phyloP scores from a whole-genome alignment of 2,113 vertebrate genomes.

The Tychaedon coryphoeus region DNA sequence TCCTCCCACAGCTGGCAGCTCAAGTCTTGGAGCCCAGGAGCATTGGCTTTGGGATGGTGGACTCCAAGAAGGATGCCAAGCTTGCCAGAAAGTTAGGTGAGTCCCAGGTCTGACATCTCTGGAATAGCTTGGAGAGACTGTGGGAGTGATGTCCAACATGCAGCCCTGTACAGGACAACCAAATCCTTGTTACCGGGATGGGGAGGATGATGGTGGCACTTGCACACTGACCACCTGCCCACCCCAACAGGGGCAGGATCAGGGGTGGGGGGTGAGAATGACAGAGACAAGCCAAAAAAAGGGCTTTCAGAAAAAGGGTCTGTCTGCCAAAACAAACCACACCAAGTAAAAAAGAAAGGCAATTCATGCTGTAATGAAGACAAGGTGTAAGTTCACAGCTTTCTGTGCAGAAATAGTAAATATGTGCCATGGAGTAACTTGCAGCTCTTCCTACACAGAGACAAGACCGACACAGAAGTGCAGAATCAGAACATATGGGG shows the following conservation, averaged over 20 bases:
- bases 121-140: background rate
- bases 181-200: background rate
- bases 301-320: background rate
- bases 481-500: background rate
- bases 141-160: background rate
- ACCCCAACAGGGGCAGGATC: background rate
- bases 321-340: background rate
- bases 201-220: background rate
- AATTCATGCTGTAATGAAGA: background rate
- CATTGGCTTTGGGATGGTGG: slow-evolving; percentile 90
- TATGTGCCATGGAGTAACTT: background rate
- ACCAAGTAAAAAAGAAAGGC: background rate
- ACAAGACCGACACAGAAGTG: fast-evolving
- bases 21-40: slow-evolving; percentile 90
- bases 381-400: background rate
- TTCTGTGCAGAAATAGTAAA: background rate
- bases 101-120: slow-evolving; percentile 2
- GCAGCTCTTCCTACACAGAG: background rate
- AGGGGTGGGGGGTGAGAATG: fast-evolving
- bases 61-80: slow-evolving; percentile 91
- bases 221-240: background rate
- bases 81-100: slow-evolving; percentile 92
- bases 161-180: background rate
- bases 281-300: background rate
- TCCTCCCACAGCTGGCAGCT: slow-evolving; percentile 81